phyloP scores from a whole-genome alignment of 2,888 invertebrate genomes.

The Herminia tarsipennalis region DNA sequence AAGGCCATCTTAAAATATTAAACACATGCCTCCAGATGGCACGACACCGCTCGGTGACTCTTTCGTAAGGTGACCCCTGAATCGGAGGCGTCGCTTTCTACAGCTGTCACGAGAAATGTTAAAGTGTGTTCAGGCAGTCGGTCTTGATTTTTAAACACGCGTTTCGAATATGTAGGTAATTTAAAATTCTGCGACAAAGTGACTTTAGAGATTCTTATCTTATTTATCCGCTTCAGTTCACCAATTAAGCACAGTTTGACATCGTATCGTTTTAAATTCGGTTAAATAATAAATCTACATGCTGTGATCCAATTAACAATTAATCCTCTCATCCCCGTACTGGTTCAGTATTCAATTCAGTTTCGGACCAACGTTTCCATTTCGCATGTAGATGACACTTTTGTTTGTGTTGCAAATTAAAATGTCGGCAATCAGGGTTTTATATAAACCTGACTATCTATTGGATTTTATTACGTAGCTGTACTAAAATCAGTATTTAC shows the following conservation, averaged over 20 bases:
- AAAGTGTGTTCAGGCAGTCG: constrained; percentile 48
- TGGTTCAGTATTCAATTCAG: constrained; percentile 69
- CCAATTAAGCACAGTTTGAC: constrained; percentile 57
- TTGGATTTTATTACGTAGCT: too few species aligned
- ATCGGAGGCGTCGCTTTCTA: constrained; percentile 71
- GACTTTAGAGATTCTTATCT: constrained; percentile 37
- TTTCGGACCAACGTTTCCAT: constrained; percentile 68
- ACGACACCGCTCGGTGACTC: constrained; percentile 52
- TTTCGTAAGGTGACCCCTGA: constrained; percentile 77
- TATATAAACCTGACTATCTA: constrained; percentile 50
- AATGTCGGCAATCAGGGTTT: constrained; percentile 65
- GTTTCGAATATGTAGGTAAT: constrained; percentile 14
- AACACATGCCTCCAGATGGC: constrained; percentile 52
- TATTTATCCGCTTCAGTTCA: constrained; percentile 49
- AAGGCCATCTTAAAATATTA: constrained; percentile 44
- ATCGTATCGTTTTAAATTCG: constrained; percentile 59
- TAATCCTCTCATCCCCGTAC: constrained; percentile 65
- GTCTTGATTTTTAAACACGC: constrained; percentile 41
- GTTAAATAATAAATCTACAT: constrained; percentile 68
- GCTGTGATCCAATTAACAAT: constrained; percentile 76
- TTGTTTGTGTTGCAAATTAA: constrained; percentile 70
- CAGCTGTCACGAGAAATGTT: constrained; percentile 64
- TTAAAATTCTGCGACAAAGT: constrained; percentile 7
- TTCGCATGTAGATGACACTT: constrained; percentile 66
- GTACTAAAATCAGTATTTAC: too few species aligned